Evolutionary conservation across 2,113 vertebrate species (phyloP), one percentile per base, ranked within the genome.

Genomic region (Paradoxurus hermaphroditus): DNA sequence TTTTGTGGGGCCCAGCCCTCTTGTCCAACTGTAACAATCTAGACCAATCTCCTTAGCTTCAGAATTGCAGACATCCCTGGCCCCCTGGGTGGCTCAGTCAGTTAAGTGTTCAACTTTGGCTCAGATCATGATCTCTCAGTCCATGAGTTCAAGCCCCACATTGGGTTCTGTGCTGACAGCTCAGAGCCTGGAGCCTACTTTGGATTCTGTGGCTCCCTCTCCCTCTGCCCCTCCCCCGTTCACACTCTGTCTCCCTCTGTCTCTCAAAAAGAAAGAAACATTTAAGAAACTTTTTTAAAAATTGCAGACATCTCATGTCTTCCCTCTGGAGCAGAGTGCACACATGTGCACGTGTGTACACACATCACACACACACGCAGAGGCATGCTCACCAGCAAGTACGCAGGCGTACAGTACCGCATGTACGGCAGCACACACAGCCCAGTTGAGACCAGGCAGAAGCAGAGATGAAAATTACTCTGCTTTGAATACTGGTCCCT

Each of bases 261-360:
- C 56, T 23, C 56, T 56, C 53, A 53, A 53, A 53, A 53, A 53
- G 8, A 59, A 59, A 59, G 8, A 59, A 3, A 23, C 56, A 59
- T 59, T n/a, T n/a, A n/a, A n/a, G n/a, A n/a, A n/a, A n/a, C n/a
- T n/a, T n/a, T n/a, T n/a, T n/a, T n/a, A n/a, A n/a, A n/a, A n/a
- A 78, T 91, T 34, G 49, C 21, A 85, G 82, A 10, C 16, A 31
- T 31, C 56, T 67, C 59, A 2, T 11, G 53, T 23, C 70, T 91
- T 75, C 63, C 31, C 67, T 87, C 82, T 31, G 10, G 27, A 91
- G 34, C n/a, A 59, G 18, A 59, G 31, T 41, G 21, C 14, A 27
- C 62, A 19, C 3, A 10, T 44, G 39, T 75, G 39, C 39, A 23
- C 0, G 10, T 39, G 0, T 56, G 27, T 2, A 11, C 3, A 4